Conservation (phyloP, 2,888 invertebrate species). For the Drosophila lutescens region DNA sequence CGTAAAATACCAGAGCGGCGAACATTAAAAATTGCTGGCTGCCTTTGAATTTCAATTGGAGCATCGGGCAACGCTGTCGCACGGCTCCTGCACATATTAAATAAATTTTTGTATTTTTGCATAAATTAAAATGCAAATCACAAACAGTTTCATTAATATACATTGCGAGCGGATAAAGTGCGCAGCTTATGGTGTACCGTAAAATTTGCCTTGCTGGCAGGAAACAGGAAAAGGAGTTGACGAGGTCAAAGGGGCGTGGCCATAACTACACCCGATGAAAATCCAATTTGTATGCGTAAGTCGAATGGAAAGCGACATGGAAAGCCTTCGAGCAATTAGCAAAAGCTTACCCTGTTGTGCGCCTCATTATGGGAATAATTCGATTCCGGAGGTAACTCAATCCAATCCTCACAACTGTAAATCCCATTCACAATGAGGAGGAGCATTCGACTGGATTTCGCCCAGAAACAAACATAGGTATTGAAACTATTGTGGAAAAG, state of each 20-base stretch:
- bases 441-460: not conserved
- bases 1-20: slow-evolving; percentile 71
- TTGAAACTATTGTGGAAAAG: not conserved
- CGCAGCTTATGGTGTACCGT: slow-evolving; percentile 72
- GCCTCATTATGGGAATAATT: slow-evolving; percentile 36
- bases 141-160: slow-evolving; percentile 82
- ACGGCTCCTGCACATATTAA: slow-evolving; percentile 40
- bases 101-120: slow-evolving; percentile 67
- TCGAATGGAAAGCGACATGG: slow-evolving; percentile 24
- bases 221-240: not conserved
- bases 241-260: slow-evolving; percentile 29
- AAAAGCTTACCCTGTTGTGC: slow-evolving; percentile 8
- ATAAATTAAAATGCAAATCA: slow-evolving; percentile 83
- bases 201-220: slow-evolving; percentile 49
- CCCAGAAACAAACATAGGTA: not conserved
- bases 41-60: slow-evolving; percentile 77
- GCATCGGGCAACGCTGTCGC: not conserved
- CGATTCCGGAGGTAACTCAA: slow-evolving; percentile 27
- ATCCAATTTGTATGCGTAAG: slow-evolving; percentile 62
- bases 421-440: not conserved
- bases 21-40: slow-evolving; percentile 74
- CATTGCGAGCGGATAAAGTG: slow-evolving; percentile 74
- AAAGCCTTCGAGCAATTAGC: slow-evolving; percentile 53
- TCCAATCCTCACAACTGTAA: not conserved
- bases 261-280: slow-evolving; percentile 58